phyloP scores from a whole-genome alignment of 1,140 invertebrate genomes.

The Drosophila nannoptera region DNA sequence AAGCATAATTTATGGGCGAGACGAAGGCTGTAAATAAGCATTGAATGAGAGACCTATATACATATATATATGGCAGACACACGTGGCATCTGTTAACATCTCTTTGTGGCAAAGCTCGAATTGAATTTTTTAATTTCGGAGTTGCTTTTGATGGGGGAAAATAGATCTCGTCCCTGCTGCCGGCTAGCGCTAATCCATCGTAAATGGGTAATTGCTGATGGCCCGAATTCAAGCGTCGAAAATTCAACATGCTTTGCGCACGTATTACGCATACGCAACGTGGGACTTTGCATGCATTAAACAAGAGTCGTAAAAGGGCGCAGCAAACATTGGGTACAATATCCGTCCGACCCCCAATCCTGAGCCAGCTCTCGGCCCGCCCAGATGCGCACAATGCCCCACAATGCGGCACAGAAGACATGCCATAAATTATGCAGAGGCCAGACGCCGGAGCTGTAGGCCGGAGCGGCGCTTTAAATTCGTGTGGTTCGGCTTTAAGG shows the following conservation, averaged over 20 bases:
- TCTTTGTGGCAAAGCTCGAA: too few species aligned
- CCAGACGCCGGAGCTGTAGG: slow-evolving; percentile 3
- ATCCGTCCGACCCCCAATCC: slow-evolving; percentile 36
- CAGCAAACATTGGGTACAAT: slow-evolving; percentile 40
- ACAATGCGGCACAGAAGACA: slow-evolving; percentile 36
- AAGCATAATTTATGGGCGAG: background rate
- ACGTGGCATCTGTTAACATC: too few species aligned
- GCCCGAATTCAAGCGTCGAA: background rate
- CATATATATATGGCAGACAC: too few species aligned
- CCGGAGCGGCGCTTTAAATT: slow-evolving; percentile 4
- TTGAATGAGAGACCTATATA: too few species aligned
- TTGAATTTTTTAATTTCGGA: too few species aligned
- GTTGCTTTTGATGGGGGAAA: too few species aligned
- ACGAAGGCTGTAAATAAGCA: slow-evolving; percentile 26
- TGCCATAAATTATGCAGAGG: slow-evolving; percentile 65
- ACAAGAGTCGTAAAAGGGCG: slow-evolving; percentile 29
- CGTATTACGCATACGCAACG: slow-evolving; percentile 63
- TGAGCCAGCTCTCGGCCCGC: background rate
- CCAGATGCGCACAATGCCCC: background rate
- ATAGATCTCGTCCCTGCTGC: too few species aligned
- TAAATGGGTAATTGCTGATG: background rate
- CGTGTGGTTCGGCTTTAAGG: slow-evolving; percentile 3
- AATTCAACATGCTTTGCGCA: slow-evolving; percentile 8
- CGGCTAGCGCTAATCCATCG: background rate
- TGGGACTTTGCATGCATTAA: slow-evolving; percentile 72